phyloP scores from a whole-genome alignment of 2,113 vertebrate species.

The Thinocorus orbignyianus region DNA sequence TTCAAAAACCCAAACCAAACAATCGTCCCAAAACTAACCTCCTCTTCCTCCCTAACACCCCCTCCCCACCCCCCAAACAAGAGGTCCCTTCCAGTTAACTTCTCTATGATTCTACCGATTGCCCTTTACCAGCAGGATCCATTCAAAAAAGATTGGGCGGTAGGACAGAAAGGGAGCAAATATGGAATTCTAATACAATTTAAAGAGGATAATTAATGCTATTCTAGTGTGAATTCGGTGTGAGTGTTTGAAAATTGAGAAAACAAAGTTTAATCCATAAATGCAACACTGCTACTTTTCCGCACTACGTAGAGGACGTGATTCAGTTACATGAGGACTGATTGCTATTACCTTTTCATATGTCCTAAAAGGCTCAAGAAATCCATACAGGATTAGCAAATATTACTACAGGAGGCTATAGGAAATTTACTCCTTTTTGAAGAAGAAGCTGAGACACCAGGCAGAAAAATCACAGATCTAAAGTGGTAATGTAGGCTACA shows the following conservation, averaged over 20 bases:
- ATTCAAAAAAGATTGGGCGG: neutral
- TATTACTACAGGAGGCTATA: neutral
- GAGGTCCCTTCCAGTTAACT: neutral
- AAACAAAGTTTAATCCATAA: constrained; percentile 1
- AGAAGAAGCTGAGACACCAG: neutral
- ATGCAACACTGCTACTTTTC: neutral
- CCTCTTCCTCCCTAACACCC: accelerated
- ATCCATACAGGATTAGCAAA: neutral
- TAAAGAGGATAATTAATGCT: neutral
- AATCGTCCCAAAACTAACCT: neutral
- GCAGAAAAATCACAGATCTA: neutral
- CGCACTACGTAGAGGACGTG: neutral
- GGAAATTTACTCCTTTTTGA: neutral
- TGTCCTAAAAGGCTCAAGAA: neutral
- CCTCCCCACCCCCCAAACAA: accelerated
- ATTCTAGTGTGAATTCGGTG: neutral
- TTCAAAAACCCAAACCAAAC: neutral
- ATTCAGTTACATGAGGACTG: neutral
- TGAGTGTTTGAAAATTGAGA: neutral
- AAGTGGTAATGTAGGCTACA: neutral
- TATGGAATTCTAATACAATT: neutral
- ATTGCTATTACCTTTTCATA: neutral
- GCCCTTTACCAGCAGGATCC: neutral
- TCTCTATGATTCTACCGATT: neutral
- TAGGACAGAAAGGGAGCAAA: neutral